phyloP scores from a whole-genome alignment of 2,888 invertebrate species.

The Entomobrya multifasciata region DNA sequence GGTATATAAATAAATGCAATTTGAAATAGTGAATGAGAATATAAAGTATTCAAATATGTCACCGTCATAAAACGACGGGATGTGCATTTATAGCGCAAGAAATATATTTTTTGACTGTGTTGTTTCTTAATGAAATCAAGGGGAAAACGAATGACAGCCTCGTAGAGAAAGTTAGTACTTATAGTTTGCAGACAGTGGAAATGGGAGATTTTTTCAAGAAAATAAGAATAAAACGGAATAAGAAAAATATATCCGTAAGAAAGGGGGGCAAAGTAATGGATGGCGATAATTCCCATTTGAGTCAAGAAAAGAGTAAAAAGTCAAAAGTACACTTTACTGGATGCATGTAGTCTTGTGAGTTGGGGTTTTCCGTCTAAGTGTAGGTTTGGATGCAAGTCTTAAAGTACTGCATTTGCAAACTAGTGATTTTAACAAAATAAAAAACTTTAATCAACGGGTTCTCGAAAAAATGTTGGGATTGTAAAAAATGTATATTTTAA shows the following conservation, averaged over 20 bases:
- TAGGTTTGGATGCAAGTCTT: slow-evolving; percentile 38
- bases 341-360: background rate
- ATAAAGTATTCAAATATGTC: slow-evolving; percentile 60
- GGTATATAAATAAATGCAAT: background rate
- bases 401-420: slow-evolving; percentile 55
- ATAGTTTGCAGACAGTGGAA: slow-evolving; percentile 17
- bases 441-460: too few species aligned
- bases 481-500: too few species aligned
- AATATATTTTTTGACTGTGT: background rate
- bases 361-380: slow-evolving; percentile 23
- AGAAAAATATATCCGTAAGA: background rate
- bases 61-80: slow-evolving; percentile 60
- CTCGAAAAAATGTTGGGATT: too few species aligned
- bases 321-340: slow-evolving; percentile 3
- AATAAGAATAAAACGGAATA: slow-evolving; percentile 28
- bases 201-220: background rate
- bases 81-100: slow-evolving; percentile 4
- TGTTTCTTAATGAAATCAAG: slow-evolving; percentile 60
- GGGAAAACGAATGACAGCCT: slow-evolving; percentile 64
- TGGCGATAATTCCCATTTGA: slow-evolving; percentile 63
- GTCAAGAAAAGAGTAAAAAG: slow-evolving; percentile 46
- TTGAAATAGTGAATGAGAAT: background rate
- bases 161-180: too few species aligned
- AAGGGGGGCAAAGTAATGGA: slow-evolving; percentile 54
- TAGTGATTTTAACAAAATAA: too few species aligned